phyloP scores from a whole-genome alignment of 2,888 invertebrate genomes.

The Gastrophysa polygoni region DNA sequence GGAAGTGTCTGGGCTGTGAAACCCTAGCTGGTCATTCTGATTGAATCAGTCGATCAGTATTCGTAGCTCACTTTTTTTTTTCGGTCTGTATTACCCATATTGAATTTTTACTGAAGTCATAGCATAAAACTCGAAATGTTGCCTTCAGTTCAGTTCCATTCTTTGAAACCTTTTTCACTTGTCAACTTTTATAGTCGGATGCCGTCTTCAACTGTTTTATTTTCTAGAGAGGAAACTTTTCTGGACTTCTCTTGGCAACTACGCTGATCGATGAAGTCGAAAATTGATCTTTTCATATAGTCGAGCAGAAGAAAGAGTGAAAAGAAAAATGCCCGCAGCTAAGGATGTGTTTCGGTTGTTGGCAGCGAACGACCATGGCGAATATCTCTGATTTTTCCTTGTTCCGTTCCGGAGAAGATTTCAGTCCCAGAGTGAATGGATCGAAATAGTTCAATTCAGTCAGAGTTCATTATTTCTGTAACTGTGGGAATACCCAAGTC shows the following conservation, averaged over 20 bases:
- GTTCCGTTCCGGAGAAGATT: background rate
- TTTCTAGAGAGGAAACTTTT: constrained; percentile 35
- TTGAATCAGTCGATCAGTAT: too few species aligned
- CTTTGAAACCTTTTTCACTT: constrained; percentile 26
- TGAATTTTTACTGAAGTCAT: background rate
- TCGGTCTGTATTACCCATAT: too few species aligned
- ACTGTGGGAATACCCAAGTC: too few species aligned
- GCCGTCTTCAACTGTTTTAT: constrained; percentile 25
- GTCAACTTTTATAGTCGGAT: constrained; percentile 31
- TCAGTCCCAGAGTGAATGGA: background rate
- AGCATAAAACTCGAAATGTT: constrained; percentile 12
- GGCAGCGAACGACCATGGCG: background rate
- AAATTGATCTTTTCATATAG: constrained; percentile 38
- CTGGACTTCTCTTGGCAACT: constrained; percentile 27
- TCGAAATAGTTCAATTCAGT: too few species aligned
- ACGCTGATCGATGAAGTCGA: constrained; percentile 42
- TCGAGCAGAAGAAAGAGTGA: constrained; percentile 7
- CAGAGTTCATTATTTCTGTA: too few species aligned
- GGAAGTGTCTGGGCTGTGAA: too few species aligned
- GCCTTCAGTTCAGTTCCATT: constrained; percentile 21
- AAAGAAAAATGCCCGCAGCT: background rate
- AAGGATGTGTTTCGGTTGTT: background rate
- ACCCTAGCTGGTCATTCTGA: too few species aligned
- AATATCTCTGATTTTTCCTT: background rate
- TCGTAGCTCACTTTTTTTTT: too few species aligned